Evolutionary conservation across 2,888 invertebrate genomes (phyloP).

Genomic region (Petrolisthes manimaculis): DNA sequence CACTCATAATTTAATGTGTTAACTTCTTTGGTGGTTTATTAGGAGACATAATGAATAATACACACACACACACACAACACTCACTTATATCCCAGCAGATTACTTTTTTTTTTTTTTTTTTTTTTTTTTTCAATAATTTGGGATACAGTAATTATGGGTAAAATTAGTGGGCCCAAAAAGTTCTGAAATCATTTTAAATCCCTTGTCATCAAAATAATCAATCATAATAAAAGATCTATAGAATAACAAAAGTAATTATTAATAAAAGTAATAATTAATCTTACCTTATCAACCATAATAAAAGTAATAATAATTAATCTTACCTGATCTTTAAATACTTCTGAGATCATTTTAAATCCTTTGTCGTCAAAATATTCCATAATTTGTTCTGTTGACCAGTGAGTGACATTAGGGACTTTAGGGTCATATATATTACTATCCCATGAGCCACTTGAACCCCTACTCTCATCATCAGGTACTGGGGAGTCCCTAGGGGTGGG

Average conservation of each 20-base stretch:
- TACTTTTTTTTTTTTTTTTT: no score
- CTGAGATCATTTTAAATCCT: conserved; percentile 80
- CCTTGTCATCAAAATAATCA: conserved; percentile 82
- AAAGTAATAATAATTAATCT: conserved; percentile 43
- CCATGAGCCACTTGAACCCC: conserved; percentile 61
- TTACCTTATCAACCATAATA: no score
- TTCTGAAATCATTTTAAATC: conserved; percentile 79
- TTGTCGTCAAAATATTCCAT: conserved; percentile 82
- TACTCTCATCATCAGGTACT: conserved; percentile 62
- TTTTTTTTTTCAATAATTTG: no score
- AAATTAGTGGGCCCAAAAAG: no score
- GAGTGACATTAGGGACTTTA: conserved; percentile 81
- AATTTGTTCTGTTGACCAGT: conserved; percentile 88
- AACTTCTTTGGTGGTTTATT: no score
- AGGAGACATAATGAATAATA: no score
- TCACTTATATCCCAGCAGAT: no score
- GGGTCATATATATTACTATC: conserved; percentile 62
- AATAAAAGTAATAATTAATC: no score
- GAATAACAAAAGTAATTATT: no score
- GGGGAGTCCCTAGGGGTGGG: conserved; percentile 66
- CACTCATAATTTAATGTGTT: no score
- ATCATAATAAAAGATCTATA: conserved; percentile 74
- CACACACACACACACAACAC: no score
- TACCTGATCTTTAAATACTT: conserved; percentile 86
- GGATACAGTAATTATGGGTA: no score